A percentile compares a stretch with the other conserved stretches of the same genome.
These are phyloP conservation scores for Apolygus lucorum DNA, from an alignment of 1,140 invertebrate species.

Conservation along the genomic window DNA sequence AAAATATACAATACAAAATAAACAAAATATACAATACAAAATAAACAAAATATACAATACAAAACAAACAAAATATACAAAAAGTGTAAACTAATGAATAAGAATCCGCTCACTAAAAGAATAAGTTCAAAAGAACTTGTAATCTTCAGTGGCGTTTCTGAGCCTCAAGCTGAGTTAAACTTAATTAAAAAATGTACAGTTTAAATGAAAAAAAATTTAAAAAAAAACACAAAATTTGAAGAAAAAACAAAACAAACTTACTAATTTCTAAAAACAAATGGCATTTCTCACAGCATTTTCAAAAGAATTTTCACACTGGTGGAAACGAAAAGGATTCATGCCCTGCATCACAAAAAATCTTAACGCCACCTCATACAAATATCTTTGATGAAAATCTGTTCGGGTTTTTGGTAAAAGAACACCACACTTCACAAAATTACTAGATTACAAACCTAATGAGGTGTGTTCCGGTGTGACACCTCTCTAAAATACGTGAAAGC, in stretches of 20 bases:
- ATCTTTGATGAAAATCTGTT: not conserved
- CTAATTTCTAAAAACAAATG: not conserved
- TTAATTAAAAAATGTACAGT: not conserved
- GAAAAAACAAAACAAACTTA: not conserved
- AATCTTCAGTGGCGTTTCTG: not conserved
- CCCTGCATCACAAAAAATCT: no score
- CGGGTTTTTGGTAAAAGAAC: not conserved
- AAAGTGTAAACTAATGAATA: not conserved
- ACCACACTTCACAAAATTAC: not conserved
- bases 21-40: no score
- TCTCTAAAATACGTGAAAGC: no score
- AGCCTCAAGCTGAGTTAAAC: no score
- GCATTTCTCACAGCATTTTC: not conserved
- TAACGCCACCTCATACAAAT: no score
- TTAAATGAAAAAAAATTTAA: not conserved
- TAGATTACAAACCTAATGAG: not conserved
- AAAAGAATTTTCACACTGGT: no score
- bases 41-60: no score
- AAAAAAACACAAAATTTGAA: not conserved
- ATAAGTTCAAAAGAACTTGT: not conserved
- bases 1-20: no score
- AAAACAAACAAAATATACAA: not conserved
- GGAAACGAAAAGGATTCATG: no score
- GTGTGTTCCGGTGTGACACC: not conserved
- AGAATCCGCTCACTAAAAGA: not conserved